These are phyloP conservation scores for Cantharis flavilabris DNA, from an alignment of 2,888 invertebrate species.

Conservation along the genomic window DNA sequence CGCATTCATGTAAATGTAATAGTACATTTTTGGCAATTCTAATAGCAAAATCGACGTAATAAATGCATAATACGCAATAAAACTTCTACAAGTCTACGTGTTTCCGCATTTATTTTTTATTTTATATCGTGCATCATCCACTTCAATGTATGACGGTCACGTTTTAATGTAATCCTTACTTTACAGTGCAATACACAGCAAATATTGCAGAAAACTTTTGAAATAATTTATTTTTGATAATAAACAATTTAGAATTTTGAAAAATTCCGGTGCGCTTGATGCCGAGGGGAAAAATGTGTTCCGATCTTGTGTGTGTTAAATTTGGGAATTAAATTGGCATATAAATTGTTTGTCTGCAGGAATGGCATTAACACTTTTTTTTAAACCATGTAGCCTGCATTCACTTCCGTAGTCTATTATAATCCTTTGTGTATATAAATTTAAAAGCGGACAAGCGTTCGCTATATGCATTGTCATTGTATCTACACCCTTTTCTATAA, in stretches of 20 bases:
- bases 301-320: not conserved
- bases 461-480: conserved; percentile 22
- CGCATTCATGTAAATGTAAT: not conserved
- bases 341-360: conserved; percentile 2
- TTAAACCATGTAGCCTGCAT: conserved; percentile 6
- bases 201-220: not conserved
- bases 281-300: not conserved
- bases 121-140: not conserved
- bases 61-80: not conserved
- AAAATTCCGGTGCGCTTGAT: not conserved
- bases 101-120: conserved; percentile 1
- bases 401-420: conserved; percentile 28
- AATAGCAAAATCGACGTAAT: not conserved
- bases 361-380: conserved; percentile 21
- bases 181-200: not conserved
- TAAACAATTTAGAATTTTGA: not conserved
- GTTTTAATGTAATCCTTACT: not conserved
- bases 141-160: not conserved
- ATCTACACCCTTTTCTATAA: conserved; percentile 29
- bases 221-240: not conserved
- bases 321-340: not conserved
- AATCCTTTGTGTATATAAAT: conserved; percentile 28
- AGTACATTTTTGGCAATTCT: not conserved
- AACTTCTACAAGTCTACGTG: not conserved
- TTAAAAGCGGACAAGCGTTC: conserved; percentile 23